A percentile compares a stretch with the other conserved stretches of the same genome.
phyloP scores from a whole-genome alignment of 2,113 vertebrate species.

The Neolamprologus fasciatus region DNA sequence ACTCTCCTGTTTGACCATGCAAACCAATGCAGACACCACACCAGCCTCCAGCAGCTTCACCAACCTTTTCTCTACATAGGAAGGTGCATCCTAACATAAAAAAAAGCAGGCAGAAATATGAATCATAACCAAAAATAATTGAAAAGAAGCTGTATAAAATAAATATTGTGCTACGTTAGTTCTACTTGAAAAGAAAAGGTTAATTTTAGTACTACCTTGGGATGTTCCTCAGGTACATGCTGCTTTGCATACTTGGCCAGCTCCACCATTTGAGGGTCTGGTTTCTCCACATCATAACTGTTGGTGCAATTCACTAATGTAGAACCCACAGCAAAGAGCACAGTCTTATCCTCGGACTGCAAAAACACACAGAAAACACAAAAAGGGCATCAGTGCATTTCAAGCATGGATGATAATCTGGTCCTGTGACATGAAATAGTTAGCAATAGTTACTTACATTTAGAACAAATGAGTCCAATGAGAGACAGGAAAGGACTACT shows the following conservation, averaged over 20 bases:
- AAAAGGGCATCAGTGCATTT: background rate
- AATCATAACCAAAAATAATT: background rate
- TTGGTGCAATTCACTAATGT: slow-evolving; percentile 95
- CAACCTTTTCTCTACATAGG: slow-evolving; percentile 80
- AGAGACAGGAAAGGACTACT: background rate
- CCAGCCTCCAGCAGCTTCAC: slow-evolving; percentile 82
- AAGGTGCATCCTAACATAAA: slow-evolving; percentile 76
- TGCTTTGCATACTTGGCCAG: slow-evolving; percentile 97
- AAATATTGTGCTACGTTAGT: background rate
- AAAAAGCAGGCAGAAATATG: background rate
- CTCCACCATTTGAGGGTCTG: slow-evolving; percentile 93
- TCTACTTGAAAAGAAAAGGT: background rate
- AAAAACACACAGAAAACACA: background rate
- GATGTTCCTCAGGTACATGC: slow-evolving; percentile 92
- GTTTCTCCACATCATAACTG: slow-evolving; percentile 91
- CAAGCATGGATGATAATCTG: background rate
- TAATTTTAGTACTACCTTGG: slow-evolving; percentile 74
- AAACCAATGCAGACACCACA: slow-evolving; percentile 87
- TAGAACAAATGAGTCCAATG: background rate
- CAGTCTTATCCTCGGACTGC: slow-evolving; percentile 89
- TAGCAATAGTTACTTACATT: background rate
- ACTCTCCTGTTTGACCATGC: slow-evolving; percentile 92
- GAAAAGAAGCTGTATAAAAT: fast-evolving
- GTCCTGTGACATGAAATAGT: background rate
- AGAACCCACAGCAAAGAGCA: slow-evolving; percentile 89